Evolutionary conservation across 35 echinoderm and acorn worm genomes (phyloP).

Genomic region (Heliocidaris tuberculata): DNA sequence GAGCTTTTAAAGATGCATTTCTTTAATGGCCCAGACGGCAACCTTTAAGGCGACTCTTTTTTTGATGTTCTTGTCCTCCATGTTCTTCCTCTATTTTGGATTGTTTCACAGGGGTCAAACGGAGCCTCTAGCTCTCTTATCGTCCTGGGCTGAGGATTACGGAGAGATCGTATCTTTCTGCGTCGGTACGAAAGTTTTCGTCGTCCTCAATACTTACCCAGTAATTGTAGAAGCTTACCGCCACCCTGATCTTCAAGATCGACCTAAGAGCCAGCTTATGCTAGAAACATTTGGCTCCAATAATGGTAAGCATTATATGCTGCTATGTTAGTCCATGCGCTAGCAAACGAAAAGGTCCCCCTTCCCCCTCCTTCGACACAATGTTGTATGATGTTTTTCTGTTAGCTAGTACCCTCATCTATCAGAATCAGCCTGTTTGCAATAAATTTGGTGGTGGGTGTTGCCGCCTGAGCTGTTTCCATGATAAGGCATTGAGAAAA

Average conservation of each 20-base stretch:
- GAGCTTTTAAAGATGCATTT: no score
- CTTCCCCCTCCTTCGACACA: background rate
- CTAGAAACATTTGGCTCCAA: conserved; percentile 29
- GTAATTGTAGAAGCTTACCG: conserved; percentile 74
- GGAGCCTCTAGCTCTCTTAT: no score
- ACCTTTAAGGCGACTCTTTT: no score
- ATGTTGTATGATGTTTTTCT: background rate
- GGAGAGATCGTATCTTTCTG: conserved; percentile 31
- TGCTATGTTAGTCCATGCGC: no score
- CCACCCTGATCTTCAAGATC: conserved; percentile 55
- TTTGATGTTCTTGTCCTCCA: no score
- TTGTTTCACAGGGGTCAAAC: no score
- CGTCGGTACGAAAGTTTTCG: conserved; percentile 43
- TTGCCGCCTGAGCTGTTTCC: no score
- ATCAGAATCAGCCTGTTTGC: background rate
- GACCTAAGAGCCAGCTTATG: conserved; percentile 53
- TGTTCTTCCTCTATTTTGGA: no score
- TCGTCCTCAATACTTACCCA: conserved; percentile 72
- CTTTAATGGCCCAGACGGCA: no score
- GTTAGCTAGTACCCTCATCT: background rate
- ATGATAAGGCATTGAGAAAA: no score
- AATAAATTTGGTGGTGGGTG: no score
- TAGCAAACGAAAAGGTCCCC: background rate
- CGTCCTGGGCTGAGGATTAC: background rate
- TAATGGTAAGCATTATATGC: conserved; percentile 19